Conservation (phyloP, 2,888 invertebrate species). For the Cantharis flavilabris region DNA sequence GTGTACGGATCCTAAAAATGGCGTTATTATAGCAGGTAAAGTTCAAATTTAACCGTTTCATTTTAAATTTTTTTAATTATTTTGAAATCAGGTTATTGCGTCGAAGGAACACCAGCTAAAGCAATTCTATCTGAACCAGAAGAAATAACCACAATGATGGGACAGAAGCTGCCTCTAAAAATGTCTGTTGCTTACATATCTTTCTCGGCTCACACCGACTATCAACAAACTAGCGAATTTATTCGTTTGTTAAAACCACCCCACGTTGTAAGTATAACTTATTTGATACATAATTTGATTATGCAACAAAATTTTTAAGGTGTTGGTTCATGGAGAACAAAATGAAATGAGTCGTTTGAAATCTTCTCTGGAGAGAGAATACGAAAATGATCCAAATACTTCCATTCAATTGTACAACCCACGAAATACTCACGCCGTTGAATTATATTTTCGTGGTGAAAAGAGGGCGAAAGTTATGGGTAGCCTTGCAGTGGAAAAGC, state of each 20-base stretch:
- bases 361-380: conserved; percentile 91
- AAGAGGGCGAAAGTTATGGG: conserved; percentile 99
- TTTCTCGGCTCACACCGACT: conserved; percentile 98
- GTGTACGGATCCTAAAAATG: conserved; percentile 98
- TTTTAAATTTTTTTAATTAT: neutral
- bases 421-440: conserved; percentile 90
- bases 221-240: conserved; percentile 97
- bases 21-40: conserved; percentile 93
- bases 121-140: conserved; percentile 96
- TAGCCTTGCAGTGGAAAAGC: conserved; percentile 80
- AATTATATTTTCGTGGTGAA: conserved; percentile 94
- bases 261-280: conserved; percentile 74
- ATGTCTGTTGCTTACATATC: conserved; percentile 99
- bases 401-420: conserved; percentile 94
- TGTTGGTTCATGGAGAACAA: conserved; percentile 96
- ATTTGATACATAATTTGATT: neutral
- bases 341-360: conserved; percentile 98
- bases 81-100: conserved; percentile 71
- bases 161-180: conserved; percentile 93
- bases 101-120: conserved; percentile 89
- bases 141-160: conserved; percentile 93
- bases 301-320: conserved; percentile 55
- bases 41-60: neutral
- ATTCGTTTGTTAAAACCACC: conserved; percentile 92
- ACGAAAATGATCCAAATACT: conserved; percentile 81